Base-by-base conservation (phyloP, 2,113 vertebrate species). In the Phocoena sinus region DNA sequence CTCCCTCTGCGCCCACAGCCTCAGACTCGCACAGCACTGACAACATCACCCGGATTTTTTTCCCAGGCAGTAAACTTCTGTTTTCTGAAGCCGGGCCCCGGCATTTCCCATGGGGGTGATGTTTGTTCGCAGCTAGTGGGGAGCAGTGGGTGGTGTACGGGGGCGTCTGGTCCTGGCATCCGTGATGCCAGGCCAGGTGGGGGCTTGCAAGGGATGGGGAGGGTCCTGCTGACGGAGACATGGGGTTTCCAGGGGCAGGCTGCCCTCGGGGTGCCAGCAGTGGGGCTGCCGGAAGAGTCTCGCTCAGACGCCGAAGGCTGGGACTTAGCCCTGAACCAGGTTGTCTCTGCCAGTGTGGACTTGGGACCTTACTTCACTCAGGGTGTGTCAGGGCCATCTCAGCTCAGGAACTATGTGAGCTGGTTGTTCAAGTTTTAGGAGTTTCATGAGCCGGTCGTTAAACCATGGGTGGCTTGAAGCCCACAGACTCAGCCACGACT, bases 91-190 rank as follows among this genome's bases (percentile, higher is more conserved):
- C 31, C 71, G 25, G 60, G 56, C 12, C 25, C 33, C 13, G 1
- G 63, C 25, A 3, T 11, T 62, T 18, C 60, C 50, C 33, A 8
- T 8, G 25, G 67, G 33, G 65, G 18, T 4, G 71, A 8, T 10
- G 23, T 15, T 18, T 25, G 50, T 1, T 31, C 8, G 7, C 10
- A 5, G 31, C 50, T 9, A 25, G 67, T 20, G 21, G 50, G 65
- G n/a, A n/a, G 2, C 14, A 10, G 6, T 4, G 33, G 23, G 28
- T 4, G 7, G 18, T 11, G 1, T 10, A 2, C 2, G 31, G 28
- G 15, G 17, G 56, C 56, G 2, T 56, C 23, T 56, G 77, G 31
- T 60, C 60, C 47, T 65, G 31, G 44, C n/a, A 5, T 94, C 63
- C n/a, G 11, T 14, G 8, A 31, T 56, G 28, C n/a, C 5, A 18